Evolutionary conservation across 2,888 invertebrate species (phyloP).

Genomic region (Limnephilus lunatus): DNA sequence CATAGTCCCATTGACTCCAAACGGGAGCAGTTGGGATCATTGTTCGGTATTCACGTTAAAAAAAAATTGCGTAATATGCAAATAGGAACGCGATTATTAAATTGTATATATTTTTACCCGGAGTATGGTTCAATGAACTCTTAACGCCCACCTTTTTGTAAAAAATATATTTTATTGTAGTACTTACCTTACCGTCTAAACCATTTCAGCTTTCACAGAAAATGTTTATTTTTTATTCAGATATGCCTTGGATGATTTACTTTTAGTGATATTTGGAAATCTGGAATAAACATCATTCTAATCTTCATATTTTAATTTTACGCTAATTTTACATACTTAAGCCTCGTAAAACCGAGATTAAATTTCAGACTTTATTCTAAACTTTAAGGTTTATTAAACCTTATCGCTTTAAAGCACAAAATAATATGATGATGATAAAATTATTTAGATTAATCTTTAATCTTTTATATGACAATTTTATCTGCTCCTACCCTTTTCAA

Average conservation of each 20-base stretch:
- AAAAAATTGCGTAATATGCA: too few species aligned
- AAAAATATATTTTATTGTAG: too few species aligned
- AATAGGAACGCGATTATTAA: too few species aligned
- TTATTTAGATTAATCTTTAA: not conserved
- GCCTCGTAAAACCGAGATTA: not conserved
- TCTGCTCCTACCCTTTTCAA: not conserved
- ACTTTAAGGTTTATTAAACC: not conserved
- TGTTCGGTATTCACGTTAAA: too few species aligned
- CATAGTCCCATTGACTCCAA: too few species aligned
- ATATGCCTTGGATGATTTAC: not conserved
- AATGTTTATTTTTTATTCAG: not conserved
- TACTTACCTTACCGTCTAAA: too few species aligned
- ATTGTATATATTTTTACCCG: too few species aligned
- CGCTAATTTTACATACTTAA: not conserved
- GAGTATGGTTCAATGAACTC: too few species aligned
- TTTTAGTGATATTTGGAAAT: not conserved
- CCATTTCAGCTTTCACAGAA: not conserved
- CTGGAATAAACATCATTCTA: not conserved
- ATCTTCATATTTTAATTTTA: not conserved
- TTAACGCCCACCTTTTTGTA: too few species aligned
- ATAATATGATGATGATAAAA: not conserved
- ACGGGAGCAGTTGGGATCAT: too few species aligned
- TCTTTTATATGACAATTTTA: not conserved
- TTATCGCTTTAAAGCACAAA: not conserved
- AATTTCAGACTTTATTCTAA: not conserved